Percentiles rank a stretch among this genome's conserved stretches.
Conservation (phyloP, 2,797 vertebrate genomes). For the Pteronotus mesoamericanus region DNA sequence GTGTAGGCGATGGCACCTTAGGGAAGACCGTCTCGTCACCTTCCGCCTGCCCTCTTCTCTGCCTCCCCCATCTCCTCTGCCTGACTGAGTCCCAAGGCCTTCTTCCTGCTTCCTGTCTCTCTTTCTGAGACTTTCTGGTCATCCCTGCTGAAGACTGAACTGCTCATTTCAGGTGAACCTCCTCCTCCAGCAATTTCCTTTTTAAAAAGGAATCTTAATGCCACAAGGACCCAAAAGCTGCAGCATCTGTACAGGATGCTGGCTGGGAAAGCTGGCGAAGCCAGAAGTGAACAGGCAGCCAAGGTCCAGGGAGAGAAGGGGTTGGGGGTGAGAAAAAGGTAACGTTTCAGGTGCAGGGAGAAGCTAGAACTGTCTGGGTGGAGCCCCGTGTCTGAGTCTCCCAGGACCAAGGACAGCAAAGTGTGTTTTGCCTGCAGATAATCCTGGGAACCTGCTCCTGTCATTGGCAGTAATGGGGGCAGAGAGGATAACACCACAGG, state of each 20-base stretch:
- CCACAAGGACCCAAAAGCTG: not conserved
- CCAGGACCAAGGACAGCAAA: not conserved
- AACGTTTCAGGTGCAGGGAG: not conserved
- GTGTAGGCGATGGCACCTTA: not conserved
- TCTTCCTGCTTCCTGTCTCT: not conserved
- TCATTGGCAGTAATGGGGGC: not conserved
- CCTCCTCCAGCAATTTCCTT: not conserved
- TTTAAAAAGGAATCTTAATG: not conserved
- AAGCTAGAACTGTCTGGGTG: not conserved
- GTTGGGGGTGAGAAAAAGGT: not conserved
- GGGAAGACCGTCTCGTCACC: not conserved
- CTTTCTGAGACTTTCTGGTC: not conserved
- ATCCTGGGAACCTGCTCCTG: not conserved
- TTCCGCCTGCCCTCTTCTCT: not conserved
- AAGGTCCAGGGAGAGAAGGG: not conserved
- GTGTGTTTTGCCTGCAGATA: not conserved
- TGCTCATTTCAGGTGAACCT: not conserved
- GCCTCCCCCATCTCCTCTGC: not conserved
- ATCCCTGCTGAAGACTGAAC: not conserved
- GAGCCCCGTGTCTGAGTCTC: not conserved
- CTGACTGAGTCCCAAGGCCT: not conserved
- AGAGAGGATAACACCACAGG: not conserved
- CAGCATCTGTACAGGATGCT: not conserved
- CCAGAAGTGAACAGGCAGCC: not conserved
- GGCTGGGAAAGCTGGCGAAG: not conserved